Evolutionary conservation across 2,113 vertebrate genomes (phyloP), one percentile per base, ranked within the genome.

Genomic region (Andinoacara biseriatus): DNA sequence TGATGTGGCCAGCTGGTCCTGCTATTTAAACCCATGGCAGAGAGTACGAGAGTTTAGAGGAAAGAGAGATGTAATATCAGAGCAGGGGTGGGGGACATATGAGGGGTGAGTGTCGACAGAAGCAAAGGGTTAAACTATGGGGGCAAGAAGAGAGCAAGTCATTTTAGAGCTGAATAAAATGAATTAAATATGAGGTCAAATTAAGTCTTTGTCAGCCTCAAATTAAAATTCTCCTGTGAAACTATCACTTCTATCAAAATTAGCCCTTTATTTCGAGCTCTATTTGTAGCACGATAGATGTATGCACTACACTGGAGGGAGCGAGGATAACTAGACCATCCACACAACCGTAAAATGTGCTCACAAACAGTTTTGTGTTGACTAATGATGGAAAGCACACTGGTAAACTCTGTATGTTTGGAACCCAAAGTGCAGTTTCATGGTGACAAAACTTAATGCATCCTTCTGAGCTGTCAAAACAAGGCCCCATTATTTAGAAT

Each of bases 21-120:
- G 79, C 92, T 94, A 94, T 94, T 94, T 92, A 91, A 91, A 94
- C 89, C 87, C 20, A 67, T 58, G 76, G 74, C 43, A 89, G 81
- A 46, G 56, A 76, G 82, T 59, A 61, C 38, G 76, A 76, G 58
- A 86, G 79, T 90, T 78, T 84, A 86, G 54, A 90, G 81, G 60
- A 86, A 81, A 62, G 60, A 54, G 80, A 83, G 86, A 86, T 87
- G 81, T 84, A 88, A 89, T 89, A 72, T 87, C 74, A 86, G 84
- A 63, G 76, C 77, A 83, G 59, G 14, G 35, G 26, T 33, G 15
- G 63, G 43, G 67, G 26, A 72, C 26, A 72, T 72, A 72, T 72
- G 67, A 72, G 67, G 29, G 54, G 56, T 63, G 74, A 2, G 24
- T 62, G 46, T 59, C 75, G 59, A 83, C 67, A 74, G 57, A 69